Percentiles rank a stretch among this genome's conserved stretches.
Conservation (phyloP, 2,888 invertebrate species). For the Choristoneura rosaceana region DNA sequence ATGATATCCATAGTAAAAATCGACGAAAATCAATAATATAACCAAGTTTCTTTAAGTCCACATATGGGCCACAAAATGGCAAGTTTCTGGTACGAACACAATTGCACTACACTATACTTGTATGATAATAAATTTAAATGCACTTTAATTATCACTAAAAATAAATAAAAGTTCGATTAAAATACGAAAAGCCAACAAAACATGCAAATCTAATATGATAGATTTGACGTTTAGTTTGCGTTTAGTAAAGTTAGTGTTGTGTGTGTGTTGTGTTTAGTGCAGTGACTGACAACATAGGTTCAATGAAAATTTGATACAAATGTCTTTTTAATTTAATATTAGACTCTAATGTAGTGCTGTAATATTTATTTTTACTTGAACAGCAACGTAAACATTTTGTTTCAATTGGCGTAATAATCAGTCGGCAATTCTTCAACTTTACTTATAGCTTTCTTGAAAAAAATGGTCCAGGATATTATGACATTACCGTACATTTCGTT, state of each 20-base stretch:
- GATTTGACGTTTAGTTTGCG: slow-evolving; percentile 38
- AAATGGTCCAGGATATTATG: background rate
- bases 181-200: slow-evolving; percentile 34
- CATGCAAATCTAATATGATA: slow-evolving; percentile 27
- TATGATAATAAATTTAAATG: slow-evolving; percentile 33
- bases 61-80: slow-evolving; percentile 47
- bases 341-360: background rate
- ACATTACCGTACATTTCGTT: too few species aligned
- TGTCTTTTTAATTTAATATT: background rate
- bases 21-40: slow-evolving; percentile 68
- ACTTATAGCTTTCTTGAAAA: background rate
- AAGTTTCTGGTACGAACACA: slow-evolving; percentile 17
- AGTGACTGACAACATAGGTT: background rate
- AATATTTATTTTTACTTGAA: background rate
- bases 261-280: too few species aligned
- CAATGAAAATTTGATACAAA: background rate
- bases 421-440: background rate
- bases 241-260: too few species aligned
- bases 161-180: slow-evolving; percentile 2
- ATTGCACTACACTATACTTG: background rate
- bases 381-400: background rate
- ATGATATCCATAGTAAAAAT: slow-evolving; percentile 68
- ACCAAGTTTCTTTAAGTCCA: slow-evolving; percentile 57
- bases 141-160: slow-evolving; percentile 17
- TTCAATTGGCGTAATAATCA: background rate